Percentiles rank a stretch among this genome's conserved stretches.
phyloP scores from a whole-genome alignment of 2,113 vertebrate genomes.

The Platichthys flesus region DNA sequence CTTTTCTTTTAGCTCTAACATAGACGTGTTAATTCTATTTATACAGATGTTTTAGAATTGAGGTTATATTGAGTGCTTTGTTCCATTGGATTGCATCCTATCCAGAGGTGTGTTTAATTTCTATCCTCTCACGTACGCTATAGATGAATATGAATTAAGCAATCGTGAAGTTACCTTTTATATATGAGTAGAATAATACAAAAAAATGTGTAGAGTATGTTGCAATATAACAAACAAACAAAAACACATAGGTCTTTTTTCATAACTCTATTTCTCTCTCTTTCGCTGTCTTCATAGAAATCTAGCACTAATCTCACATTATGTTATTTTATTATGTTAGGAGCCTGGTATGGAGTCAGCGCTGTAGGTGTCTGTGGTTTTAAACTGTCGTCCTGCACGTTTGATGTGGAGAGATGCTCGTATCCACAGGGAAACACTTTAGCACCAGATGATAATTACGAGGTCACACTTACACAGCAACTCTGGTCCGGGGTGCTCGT shows the following conservation, averaged over 20 bases:
- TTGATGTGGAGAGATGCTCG: conserved; percentile 20
- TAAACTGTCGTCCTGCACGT: neutral
- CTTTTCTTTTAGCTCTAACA: no score
- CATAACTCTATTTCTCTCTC: no score
- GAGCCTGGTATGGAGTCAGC: neutral
- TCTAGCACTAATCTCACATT: neutral
- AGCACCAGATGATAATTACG: conserved; percentile 10
- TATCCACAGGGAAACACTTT: conserved; percentile 9
- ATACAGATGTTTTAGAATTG: no score
- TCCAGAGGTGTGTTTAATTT: no score
- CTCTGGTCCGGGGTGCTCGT: conserved; percentile 20
- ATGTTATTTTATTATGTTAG: conserved; percentile 13
- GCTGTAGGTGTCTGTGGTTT: neutral
- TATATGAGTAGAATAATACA: no score
- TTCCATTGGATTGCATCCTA: no score
- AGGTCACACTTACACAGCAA: neutral
- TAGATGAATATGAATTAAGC: neutral
- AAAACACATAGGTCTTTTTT: no score
- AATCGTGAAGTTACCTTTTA: neutral
- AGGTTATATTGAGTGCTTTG: no score
- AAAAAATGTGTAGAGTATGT: no score
- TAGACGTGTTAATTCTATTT: no score
- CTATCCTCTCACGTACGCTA: no score
- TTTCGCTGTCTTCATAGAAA: neutral
- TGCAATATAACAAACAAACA: no score